A percentile compares a stretch with the other conserved stretches of the same genome.
phyloP scores from a whole-genome alignment of 2,797 vertebrate genomes.

The Hipposideros larvatus region DNA sequence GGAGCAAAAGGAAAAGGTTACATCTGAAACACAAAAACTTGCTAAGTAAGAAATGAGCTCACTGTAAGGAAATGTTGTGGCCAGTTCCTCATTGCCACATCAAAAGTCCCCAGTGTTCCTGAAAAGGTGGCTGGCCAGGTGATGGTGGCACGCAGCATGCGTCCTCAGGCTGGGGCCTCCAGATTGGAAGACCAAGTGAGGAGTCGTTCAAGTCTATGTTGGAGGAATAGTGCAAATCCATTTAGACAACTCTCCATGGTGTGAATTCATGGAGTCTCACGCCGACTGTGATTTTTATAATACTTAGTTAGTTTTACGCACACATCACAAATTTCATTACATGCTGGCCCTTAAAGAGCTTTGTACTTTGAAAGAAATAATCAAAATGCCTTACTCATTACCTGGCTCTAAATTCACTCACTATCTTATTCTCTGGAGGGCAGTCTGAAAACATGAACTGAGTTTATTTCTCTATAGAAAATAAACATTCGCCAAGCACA shows the following conservation, averaged over 20 bases:
- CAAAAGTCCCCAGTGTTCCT: background rate
- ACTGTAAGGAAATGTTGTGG: background rate
- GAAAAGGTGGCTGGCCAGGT: constrained; percentile 49
- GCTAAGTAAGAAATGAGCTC: constrained; percentile 46
- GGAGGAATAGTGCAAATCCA: constrained; percentile 51
- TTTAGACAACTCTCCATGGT: constrained; percentile 40
- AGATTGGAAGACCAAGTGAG: constrained; percentile 2
- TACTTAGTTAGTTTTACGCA: constrained; percentile 44
- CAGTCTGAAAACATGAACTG: constrained; percentile 11
- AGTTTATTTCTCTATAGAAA: constrained; percentile 76
- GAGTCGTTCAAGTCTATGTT: constrained; percentile 48
- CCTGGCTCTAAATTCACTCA: constrained; percentile 42
- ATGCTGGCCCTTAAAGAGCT: background rate
- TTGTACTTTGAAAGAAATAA: constrained; percentile 52
- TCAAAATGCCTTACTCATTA: constrained; percentile 35
- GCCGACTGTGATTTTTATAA: constrained; percentile 71
- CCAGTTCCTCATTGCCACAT: background rate
- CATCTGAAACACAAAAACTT: constrained; percentile 29
- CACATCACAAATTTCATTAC: constrained; percentile 26
- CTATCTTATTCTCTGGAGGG: constrained; percentile 49
- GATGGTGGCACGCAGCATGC: background rate
- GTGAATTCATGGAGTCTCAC: constrained; percentile 63
- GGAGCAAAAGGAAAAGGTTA: constrained; percentile 61
- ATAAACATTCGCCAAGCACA: constrained; percentile 61
- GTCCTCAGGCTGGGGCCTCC: constrained; percentile 13